phyloP scores from a whole-genome alignment of 1,140 invertebrate genomes.

The Pollicipes pollicipes region DNA sequence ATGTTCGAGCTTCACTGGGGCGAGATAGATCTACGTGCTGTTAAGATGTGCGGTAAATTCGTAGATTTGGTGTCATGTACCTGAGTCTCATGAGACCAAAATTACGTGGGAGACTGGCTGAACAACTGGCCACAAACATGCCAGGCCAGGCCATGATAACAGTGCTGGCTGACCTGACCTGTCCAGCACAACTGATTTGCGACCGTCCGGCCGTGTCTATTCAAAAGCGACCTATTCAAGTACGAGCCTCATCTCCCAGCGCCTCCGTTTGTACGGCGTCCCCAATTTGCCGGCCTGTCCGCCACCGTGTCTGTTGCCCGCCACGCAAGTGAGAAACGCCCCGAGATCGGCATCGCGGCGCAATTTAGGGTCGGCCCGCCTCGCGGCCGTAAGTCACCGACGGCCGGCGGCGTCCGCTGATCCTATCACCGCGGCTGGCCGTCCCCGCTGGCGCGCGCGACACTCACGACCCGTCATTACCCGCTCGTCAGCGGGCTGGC shows the following conservation, averaged over 20 bases:
- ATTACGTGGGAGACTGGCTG: background rate
- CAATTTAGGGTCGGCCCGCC: background rate
- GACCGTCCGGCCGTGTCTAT: background rate
- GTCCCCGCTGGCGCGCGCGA: too few species aligned
- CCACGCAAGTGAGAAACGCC: too few species aligned
- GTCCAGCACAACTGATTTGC: background rate
- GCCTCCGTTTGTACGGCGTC: background rate
- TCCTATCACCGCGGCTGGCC: too few species aligned
- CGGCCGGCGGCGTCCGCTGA: too few species aligned
- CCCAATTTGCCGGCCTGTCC: background rate
- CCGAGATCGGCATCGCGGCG: background rate
- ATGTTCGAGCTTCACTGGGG: too few species aligned
- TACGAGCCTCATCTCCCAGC: background rate
- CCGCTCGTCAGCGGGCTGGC: too few species aligned
- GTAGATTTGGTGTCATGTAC: too few species aligned
- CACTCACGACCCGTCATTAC: too few species aligned
- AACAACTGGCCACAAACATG: background rate
- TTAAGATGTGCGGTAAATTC: too few species aligned
- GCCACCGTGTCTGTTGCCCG: background rate
- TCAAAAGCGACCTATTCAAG: background rate
- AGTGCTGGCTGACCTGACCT: background rate
- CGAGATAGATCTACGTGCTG: too few species aligned
- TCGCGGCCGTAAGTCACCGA: too few species aligned
- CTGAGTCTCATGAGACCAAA: too few species aligned
- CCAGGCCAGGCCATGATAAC: background rate